Evolutionary conservation across 2,797 vertebrate species (phyloP).

Genomic region (Etheostoma perlongum): DNA sequence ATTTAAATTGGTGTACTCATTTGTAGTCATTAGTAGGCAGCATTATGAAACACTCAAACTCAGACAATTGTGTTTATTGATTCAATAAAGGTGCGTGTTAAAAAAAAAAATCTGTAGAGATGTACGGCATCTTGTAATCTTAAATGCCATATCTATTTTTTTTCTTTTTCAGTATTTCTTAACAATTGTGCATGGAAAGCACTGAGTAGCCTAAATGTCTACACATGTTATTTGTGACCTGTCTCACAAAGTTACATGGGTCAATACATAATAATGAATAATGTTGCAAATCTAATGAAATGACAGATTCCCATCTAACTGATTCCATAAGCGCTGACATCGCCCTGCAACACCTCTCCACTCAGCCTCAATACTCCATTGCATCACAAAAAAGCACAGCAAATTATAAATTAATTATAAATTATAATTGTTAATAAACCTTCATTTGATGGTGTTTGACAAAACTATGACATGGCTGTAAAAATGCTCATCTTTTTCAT

Average conservation of each 20-base stretch:
- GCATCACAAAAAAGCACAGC: constrained; percentile 69
- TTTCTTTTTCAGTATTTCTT: constrained; percentile 35
- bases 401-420: constrained; percentile 61
- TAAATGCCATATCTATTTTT: constrained; percentile 47
- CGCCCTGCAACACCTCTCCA: constrained; percentile 61
- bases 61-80: constrained; percentile 39
- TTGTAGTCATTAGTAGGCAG: constrained; percentile 58
- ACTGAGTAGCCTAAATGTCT: constrained; percentile 42
- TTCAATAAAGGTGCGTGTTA: constrained; percentile 44
- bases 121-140: constrained; percentile 32
- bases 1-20: constrained; percentile 56
- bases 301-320: constrained; percentile 71
- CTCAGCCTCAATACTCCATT: constrained; percentile 63
- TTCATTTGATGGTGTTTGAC: constrained; percentile 66
- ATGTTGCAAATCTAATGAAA: constrained; percentile 75
- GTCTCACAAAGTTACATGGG: constrained; percentile 55
- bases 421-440: constrained; percentile 74
- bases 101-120: constrained; percentile 25
- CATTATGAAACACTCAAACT: constrained; percentile 39
- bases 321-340: constrained; percentile 72
- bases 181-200: constrained; percentile 48
- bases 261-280: constrained; percentile 77
- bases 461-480: constrained; percentile 66
- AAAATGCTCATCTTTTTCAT: constrained; percentile 59
- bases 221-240: constrained; percentile 60